These are phyloP conservation scores for Steinernema hermaphroditum DNA, from an alignment of 2,888 invertebrate species.

Conservation along the genomic window DNA sequence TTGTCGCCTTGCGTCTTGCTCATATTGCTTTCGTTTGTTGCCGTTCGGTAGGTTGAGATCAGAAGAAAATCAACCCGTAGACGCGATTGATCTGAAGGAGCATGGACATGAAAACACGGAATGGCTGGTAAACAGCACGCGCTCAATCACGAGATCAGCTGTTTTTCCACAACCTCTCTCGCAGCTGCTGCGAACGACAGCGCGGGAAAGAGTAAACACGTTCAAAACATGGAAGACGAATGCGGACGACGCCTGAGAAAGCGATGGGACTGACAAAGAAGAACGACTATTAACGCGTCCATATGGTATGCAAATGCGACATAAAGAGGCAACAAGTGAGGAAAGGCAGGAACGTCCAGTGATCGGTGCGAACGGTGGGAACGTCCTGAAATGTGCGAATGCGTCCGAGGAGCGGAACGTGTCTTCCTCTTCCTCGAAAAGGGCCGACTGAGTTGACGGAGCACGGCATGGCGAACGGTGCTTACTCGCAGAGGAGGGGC, in stretches of 20 bases:
- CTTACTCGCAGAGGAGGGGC: constrained; percentile 16
- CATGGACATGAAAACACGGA: neutral
- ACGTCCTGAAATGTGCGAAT: neutral
- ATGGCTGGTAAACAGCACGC: neutral
- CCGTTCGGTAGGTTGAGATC: constrained; percentile 11
- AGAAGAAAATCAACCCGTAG: constrained; percentile 20
- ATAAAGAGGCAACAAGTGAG: too few relatives aligned
- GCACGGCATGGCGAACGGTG: neutral
- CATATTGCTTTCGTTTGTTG: neutral
- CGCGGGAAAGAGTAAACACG: neutral
- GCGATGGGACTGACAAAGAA: too few relatives aligned
- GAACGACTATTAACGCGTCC: too few relatives aligned
- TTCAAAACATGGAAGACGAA: neutral
- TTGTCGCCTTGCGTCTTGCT: neutral
- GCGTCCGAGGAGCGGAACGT: neutral
- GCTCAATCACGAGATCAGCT: neutral
- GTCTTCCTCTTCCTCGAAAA: too few relatives aligned
- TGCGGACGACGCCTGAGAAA: neutral
- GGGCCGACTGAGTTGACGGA: neutral
- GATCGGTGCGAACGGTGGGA: neutral
- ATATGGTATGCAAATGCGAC: too few relatives aligned
- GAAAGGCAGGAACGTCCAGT: neutral
- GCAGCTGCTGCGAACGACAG: neutral
- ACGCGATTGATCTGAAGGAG: constrained; percentile 8
- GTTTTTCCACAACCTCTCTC: constrained; percentile 2